These are phyloP conservation scores for Bradysia coprophila DNA, from an alignment of 1,140 invertebrate genomes.

Conservation along the genomic window DNA sequence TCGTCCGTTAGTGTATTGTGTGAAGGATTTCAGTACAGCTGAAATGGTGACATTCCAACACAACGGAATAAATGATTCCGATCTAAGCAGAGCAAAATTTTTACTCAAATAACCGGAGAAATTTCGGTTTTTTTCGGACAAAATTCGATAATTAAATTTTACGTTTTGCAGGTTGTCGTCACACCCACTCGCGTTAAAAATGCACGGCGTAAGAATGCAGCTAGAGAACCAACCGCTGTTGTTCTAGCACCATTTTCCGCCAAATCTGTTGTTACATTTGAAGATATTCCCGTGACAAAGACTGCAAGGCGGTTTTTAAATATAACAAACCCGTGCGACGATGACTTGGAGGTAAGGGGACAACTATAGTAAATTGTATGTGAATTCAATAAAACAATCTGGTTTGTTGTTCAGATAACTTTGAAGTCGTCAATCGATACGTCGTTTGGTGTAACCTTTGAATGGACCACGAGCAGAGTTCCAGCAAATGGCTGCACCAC, in stretches of 20 bases:
- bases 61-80: too few species aligned
- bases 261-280: slow-evolving; percentile 38
- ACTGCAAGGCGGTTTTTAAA: slow-evolving; percentile 28
- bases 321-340: slow-evolving; percentile 34
- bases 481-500: slow-evolving; percentile 23
- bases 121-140: too few species aligned
- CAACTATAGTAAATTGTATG: too few species aligned
- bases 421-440: too few species aligned
- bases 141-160: too few species aligned
- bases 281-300: slow-evolving; percentile 35
- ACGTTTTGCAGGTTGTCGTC: slow-evolving; percentile 7
- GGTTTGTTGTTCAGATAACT: too few species aligned
- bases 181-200: slow-evolving; percentile 17
- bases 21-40: too few species aligned
- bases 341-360: slow-evolving; percentile 30
- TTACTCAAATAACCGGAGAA: too few species aligned
- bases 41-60: too few species aligned
- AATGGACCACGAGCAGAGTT: slow-evolving; percentile 26
- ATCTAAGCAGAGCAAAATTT: too few species aligned
- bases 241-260: slow-evolving; percentile 37
- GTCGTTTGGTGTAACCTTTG: slow-evolving; percentile 31
- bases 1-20: too few species aligned
- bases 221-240: slow-evolving; percentile 21
- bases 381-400: too few species aligned
- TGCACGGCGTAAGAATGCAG: slow-evolving; percentile 12